Percentiles rank a stretch among this genome's conserved stretches.
These are phyloP conservation scores for Dolichallabes microphthalmus DNA, from an alignment of 2,113 vertebrate species.

Conservation along the genomic window DNA sequence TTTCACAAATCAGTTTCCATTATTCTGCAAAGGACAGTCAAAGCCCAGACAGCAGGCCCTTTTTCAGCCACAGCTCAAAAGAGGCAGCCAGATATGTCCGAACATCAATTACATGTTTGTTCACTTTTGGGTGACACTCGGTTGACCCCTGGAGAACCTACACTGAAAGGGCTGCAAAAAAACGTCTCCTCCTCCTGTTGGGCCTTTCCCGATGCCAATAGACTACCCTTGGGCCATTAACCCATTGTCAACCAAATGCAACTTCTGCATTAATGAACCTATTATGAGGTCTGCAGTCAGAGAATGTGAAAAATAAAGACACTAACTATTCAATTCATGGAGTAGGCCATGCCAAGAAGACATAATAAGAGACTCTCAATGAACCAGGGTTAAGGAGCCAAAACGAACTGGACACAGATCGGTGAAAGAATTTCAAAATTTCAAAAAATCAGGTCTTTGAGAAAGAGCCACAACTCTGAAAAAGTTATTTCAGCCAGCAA, in stretches of 20 bases:
- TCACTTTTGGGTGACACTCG: conserved; percentile 63
- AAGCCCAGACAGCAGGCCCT: conserved; percentile 53
- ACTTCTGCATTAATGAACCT: conserved; percentile 62
- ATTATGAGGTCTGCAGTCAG: conserved; percentile 63
- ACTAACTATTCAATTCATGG: conserved; percentile 61
- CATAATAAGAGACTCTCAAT: conserved; percentile 59
- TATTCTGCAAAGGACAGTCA: conserved; percentile 47
- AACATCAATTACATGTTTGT: conserved; percentile 69
- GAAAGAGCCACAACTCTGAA: background rate
- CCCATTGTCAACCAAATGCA: conserved; percentile 69
- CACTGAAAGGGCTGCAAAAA: conserved; percentile 58
- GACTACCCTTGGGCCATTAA: conserved; percentile 64
- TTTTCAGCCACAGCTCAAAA: conserved; percentile 49
- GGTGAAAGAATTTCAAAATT: conserved; percentile 35
- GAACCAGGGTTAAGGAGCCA: conserved; percentile 49
- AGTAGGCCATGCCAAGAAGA: conserved; percentile 53
- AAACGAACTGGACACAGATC: conserved; percentile 26
- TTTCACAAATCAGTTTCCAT: conserved; percentile 54
- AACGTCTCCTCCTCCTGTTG: conserved; percentile 54
- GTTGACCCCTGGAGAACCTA: conserved; percentile 59
- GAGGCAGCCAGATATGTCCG: conserved; percentile 60
- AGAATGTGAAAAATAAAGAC: conserved; percentile 60
- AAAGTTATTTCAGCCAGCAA: background rate
- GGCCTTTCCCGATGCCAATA: conserved; percentile 59
- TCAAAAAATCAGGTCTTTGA: conserved; percentile 12